A percentile compares a stretch with the other conserved stretches of the same genome.
phyloP scores from a whole-genome alignment of 2,113 vertebrate genomes.

The Callospermophilus lateralis region DNA sequence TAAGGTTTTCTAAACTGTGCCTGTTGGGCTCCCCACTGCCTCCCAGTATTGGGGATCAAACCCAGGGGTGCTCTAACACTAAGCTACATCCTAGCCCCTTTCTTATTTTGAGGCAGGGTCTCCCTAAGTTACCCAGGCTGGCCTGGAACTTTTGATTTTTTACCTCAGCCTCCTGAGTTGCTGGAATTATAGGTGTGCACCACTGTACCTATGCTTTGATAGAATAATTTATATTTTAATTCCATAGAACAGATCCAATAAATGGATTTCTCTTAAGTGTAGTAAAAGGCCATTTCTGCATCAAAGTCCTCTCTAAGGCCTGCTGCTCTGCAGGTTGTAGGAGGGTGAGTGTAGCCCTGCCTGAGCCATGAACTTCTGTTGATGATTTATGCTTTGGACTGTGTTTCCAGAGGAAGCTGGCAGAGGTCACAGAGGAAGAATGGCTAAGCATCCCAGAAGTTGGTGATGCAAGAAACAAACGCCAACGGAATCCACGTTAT shows the following conservation, averaged over 20 bases:
- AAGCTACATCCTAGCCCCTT: too few species aligned
- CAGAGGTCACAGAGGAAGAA: slow-evolving; percentile 98
- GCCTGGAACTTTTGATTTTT: background rate
- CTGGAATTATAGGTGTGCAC: background rate
- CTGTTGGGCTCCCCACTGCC: background rate
- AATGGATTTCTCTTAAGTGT: background rate
- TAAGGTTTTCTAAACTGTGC: background rate
- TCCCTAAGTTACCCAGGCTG: background rate
- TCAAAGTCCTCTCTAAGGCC: background rate
- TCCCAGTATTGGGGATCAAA: too few species aligned
- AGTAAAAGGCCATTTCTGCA: background rate
- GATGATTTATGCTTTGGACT: background rate
- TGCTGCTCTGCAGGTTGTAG: background rate
- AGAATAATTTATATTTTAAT: background rate
- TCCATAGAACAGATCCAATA: background rate
- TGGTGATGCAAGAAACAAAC: slow-evolving; percentile 98
- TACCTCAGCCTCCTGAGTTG: background rate
- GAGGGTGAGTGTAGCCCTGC: background rate
- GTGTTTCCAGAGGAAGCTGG: slow-evolving; percentile 92
- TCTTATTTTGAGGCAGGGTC: background rate
- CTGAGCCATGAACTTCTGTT: background rate
- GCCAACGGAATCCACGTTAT: slow-evolving; percentile 97
- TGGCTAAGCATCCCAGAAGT: slow-evolving; percentile 99
- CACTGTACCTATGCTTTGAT: background rate
- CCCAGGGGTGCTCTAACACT: too few species aligned